A percentile compares a stretch with the other conserved stretches of the same genome.
phyloP scores from a whole-genome alignment of 2,888 invertebrate species.

The Phytoseiulus persimilis region DNA sequence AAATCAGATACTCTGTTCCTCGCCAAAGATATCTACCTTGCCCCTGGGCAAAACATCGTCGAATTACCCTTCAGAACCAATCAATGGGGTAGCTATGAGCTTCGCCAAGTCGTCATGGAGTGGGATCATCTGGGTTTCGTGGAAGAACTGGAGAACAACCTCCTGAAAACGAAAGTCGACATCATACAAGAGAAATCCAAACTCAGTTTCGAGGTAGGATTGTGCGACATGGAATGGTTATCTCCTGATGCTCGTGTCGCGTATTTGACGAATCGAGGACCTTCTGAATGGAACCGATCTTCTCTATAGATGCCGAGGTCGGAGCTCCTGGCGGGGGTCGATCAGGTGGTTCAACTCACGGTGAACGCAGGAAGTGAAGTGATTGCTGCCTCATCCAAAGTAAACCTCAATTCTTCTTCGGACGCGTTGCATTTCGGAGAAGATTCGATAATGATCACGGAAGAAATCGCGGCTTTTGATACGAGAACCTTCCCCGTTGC shows the following conservation, averaged over 20 bases:
- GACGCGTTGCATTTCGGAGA: background rate
- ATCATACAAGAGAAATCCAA: constrained; percentile 30
- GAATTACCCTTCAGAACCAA: constrained; percentile 46
- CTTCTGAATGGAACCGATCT: background rate
- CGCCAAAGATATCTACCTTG: constrained; percentile 49
- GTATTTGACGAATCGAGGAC: background rate
- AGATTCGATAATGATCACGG: background rate
- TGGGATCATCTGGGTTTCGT: constrained; percentile 39
- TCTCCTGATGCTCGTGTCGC: background rate
- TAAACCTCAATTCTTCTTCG: background rate
- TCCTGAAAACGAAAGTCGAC: background rate
- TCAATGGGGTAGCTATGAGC: constrained; percentile 33
- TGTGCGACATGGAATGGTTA: background rate
- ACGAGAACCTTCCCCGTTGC: background rate
- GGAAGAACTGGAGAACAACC: constrained; percentile 20
- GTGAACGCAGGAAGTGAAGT: constrained; percentile 47
- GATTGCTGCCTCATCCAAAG: constrained; percentile 41
- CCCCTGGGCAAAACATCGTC: constrained; percentile 53
- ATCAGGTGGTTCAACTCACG: constrained; percentile 47
- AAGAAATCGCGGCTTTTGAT: constrained; percentile 20
- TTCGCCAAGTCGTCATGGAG: constrained; percentile 39
- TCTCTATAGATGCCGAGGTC: background rate
- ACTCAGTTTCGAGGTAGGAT: constrained; percentile 27
- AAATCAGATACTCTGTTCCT: constrained; percentile 27
- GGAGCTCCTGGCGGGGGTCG: constrained; percentile 45